These are phyloP conservation scores for Lindbergichthys nudifrons DNA, from an alignment of 2,797 vertebrate species.

Conservation along the genomic window DNA sequence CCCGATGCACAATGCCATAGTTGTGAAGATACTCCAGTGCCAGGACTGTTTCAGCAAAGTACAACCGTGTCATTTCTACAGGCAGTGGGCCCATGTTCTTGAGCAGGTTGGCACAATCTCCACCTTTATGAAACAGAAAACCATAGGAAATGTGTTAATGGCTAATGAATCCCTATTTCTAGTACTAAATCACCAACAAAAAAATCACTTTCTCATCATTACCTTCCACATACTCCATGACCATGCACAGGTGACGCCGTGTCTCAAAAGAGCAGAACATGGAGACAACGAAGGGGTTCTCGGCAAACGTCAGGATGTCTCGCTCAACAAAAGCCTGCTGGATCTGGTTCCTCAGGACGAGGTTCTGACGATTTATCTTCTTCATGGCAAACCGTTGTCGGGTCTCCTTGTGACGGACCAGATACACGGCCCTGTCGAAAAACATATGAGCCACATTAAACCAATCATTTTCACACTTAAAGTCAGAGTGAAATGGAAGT, in stretches of 20 bases:
- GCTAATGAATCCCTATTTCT: not conserved
- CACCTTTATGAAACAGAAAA: conserved; percentile 81
- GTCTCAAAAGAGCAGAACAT: conserved; percentile 99
- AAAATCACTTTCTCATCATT: conserved; percentile 32
- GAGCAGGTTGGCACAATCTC: conserved; percentile 94
- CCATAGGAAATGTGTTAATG: not conserved
- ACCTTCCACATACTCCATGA: conserved; percentile 99
- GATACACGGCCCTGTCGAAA: conserved; percentile 90
- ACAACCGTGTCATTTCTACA: conserved; percentile 96
- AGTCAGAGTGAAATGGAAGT: too few relatives aligned
- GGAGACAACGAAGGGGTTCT: conserved; percentile 98
- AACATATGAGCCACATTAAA: conserved; percentile 7
- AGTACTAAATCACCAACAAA: too few relatives aligned
- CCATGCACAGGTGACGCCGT: conserved; percentile 95
- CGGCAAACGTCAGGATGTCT: conserved; percentile 97
- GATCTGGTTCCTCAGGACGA: conserved; percentile 97
- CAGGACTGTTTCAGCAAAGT: conserved; percentile 96
- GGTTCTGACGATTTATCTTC: conserved; percentile 99
- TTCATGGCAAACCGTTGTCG: conserved; percentile 98
- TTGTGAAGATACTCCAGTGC: conserved; percentile 97
- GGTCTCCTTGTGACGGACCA: conserved; percentile 94
- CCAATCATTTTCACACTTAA: not conserved
- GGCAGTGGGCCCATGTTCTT: conserved; percentile 98
- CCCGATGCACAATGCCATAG: conserved; percentile 96
- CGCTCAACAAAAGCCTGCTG: conserved; percentile 98